A percentile compares a stretch with the other conserved stretches of the same genome.
Evolutionary conservation across 2,797 vertebrate genomes (phyloP).

Genomic region (Masticophis lateralis): DNA sequence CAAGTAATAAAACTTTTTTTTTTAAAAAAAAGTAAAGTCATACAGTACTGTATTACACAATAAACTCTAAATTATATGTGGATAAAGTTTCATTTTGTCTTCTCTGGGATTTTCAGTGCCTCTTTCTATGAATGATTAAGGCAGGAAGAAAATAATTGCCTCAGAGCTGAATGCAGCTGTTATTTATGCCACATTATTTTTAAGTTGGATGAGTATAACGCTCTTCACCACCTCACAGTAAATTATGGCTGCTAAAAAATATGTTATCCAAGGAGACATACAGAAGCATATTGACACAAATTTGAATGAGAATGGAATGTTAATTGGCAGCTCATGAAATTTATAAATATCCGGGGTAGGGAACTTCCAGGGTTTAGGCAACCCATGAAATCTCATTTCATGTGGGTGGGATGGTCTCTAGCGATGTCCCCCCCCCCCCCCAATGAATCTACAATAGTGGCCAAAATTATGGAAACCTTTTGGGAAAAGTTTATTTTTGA

Average conservation of each 20-base stretch:
- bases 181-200: constrained; percentile 43
- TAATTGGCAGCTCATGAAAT: neutral
- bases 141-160: constrained; percentile 48
- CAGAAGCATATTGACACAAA: neutral
- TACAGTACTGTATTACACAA: neutral
- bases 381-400: neutral
- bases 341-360: neutral
- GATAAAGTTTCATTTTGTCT: constrained; percentile 21
- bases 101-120: constrained; percentile 22
- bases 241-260: constrained; percentile 45
- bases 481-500: too few relatives aligned
- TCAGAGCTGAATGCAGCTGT: constrained; percentile 46
- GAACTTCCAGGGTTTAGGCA: neutral
- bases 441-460: neutral
- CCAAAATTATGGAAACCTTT: too few relatives aligned
- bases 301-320: neutral
- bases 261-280: constrained; percentile 42
- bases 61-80: constrained; percentile 46
- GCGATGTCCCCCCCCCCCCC: neutral
- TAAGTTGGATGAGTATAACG: constrained; percentile 32
- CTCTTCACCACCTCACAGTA: constrained; percentile 34
- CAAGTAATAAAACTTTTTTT: neutral
- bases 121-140: constrained; percentile 41
- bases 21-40: neutral
- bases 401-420: neutral